Percentiles rank a stretch among this genome's conserved stretches.
phyloP scores from a whole-genome alignment of 2,113 vertebrate genomes.

The Crotalus horridus region DNA sequence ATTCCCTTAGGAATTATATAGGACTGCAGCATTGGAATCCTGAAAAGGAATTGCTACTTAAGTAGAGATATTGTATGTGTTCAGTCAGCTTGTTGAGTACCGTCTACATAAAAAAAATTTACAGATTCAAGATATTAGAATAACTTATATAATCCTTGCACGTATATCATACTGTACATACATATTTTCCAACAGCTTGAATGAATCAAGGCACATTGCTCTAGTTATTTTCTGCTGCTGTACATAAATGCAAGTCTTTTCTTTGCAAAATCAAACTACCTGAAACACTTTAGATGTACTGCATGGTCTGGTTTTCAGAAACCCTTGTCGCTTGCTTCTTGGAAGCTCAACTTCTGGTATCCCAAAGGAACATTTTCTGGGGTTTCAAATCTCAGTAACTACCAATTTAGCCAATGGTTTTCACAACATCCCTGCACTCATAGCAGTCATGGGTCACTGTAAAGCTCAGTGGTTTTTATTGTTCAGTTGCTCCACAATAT shows the following conservation, averaged over 20 bases:
- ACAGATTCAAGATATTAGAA: fast-evolving
- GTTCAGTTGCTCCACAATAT: background rate
- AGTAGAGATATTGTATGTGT: background rate
- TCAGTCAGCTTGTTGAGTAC: background rate
- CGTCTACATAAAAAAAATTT: background rate
- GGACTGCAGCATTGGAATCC: too few relatives aligned
- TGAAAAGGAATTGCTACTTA: background rate
- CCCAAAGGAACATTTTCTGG: background rate
- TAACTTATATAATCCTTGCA: constrained; percentile 8
- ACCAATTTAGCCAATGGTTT: background rate
- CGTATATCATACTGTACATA: background rate
- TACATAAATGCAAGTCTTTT: constrained; percentile 3
- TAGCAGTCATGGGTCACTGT: background rate
- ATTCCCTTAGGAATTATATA: background rate
- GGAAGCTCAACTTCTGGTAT: background rate
- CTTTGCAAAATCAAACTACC: background rate
- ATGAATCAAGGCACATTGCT: constrained; percentile 22
- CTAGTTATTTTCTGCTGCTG: constrained; percentile 3
- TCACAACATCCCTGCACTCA: background rate
- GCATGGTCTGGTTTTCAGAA: constrained; percentile 3
- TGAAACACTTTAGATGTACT: constrained; percentile 1
- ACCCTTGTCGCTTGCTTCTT: background rate
- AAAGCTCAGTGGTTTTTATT: background rate
- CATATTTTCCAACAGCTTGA: constrained; percentile 4
- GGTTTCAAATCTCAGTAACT: background rate